Percentiles rank a stretch among this genome's conserved stretches.
Conservation (phyloP, 2,888 invertebrate genomes). For the Linnaemya vulpina region DNA sequence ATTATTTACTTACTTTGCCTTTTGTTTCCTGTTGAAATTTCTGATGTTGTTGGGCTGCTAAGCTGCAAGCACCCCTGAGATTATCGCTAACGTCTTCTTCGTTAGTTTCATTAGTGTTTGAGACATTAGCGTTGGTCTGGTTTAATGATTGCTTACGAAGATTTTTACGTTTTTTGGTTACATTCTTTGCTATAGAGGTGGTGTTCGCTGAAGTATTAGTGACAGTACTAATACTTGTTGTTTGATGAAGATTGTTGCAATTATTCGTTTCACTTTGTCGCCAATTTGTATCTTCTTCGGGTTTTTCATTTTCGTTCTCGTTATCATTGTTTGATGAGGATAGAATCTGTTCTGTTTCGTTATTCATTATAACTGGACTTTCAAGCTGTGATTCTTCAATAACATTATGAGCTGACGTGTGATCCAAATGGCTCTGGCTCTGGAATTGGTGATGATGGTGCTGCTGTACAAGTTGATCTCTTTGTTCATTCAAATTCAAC, state of each 20-base stretch:
- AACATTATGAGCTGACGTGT: slow-evolving; percentile 10
- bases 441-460: slow-evolving; percentile 53
- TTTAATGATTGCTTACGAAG: slow-evolving; percentile 60
- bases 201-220: background rate
- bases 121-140: background rate
- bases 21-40: slow-evolving; percentile 60
- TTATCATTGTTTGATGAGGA: slow-evolving; percentile 67
- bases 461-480: slow-evolving; percentile 68
- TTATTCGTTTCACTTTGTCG: slow-evolving; percentile 62
- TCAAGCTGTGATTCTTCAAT: slow-evolving; percentile 9
- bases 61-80: slow-evolving; percentile 66
- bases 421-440: slow-evolving; percentile 29
- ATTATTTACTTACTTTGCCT: slow-evolving; percentile 74
- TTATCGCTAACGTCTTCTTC: slow-evolving; percentile 58
- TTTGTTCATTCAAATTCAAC: slow-evolving; percentile 75
- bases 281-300: slow-evolving; percentile 73
- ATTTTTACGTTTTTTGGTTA: slow-evolving; percentile 72
- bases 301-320: slow-evolving; percentile 74
- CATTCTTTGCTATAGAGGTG: slow-evolving; percentile 46
- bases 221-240: slow-evolving; percentile 7
- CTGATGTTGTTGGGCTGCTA: slow-evolving; percentile 66
- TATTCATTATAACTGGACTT: background rate
- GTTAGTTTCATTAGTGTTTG: slow-evolving; percentile 29
- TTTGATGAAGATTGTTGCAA: slow-evolving; percentile 40
- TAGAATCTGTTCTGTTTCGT: slow-evolving; percentile 54